Base-by-base conservation (phyloP, 1,140 invertebrate genomes). In the Lutraria rhynchaena region DNA sequence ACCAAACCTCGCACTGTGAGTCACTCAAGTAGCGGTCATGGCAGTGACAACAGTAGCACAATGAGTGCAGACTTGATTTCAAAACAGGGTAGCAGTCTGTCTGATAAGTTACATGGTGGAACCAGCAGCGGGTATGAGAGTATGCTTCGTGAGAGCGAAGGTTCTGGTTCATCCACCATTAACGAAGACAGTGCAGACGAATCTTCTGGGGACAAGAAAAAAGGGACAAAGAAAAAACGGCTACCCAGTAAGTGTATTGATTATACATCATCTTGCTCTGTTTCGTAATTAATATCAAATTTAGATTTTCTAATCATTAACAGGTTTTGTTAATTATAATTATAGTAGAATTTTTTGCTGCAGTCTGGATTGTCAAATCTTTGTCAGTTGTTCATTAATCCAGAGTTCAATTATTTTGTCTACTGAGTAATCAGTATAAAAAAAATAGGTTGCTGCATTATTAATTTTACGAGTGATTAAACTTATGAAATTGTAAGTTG, bases 81-180 rank as follows among this genome's bases (percentile, higher is more conserved):
- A 11, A 88, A 90, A 73, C 86, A 87, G 35, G 82, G 85, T 29
- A 83, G 82, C 61, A 87, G 86, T 55, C 61, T 57, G 49, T 82
- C 86, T 0, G 89, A 90, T 33, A 88, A 88, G 78, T 51, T 89
- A 53, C 87, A 90, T 78, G 87, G 90, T 37, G 89, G 91, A 95
- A 95, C 57, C 76, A 97, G 96, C 88, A 95, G 96, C 95, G 97
- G 97, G 1, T 98, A 98, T 89, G 97, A 98, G 87, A 97, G 96
- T 87, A 95, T 98, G 74, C 95, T 96, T 1, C 92, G 96, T 82
- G 96, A 98, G 86, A 93, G 93, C 69, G 93, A 94, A 86, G 93
- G 91, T 0, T 93, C 92, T 17, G 96, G 96, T 70, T 91, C 91
- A n/a, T 92, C 91, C 17, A 92, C 91, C 5, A 87, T 85, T 69